Evolutionary conservation across 2,888 invertebrate species (phyloP).

Genomic region (Sthenelais limicola): DNA sequence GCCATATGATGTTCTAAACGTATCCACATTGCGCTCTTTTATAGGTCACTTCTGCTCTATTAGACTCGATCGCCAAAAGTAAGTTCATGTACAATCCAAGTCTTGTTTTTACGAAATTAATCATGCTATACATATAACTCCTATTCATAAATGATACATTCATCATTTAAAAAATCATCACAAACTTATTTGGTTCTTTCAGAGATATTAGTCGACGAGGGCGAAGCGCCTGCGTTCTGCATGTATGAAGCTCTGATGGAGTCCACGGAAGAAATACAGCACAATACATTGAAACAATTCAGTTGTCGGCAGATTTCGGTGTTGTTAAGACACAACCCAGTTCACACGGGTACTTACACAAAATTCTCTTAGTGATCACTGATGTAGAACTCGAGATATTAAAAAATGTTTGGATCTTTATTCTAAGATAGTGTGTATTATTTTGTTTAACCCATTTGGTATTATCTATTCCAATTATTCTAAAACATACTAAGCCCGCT

Average conservation of each 20-base stretch:
- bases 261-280: neutral
- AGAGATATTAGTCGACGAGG: conserved; percentile 14
- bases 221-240: neutral
- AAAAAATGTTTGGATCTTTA: too few relatives aligned
- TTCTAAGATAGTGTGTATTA: too few relatives aligned
- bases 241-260: conserved; percentile 13
- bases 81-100: neutral
- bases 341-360: conserved; percentile 15
- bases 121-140: neutral
- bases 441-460: too few relatives aligned
- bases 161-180: neutral
- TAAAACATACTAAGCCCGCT: too few relatives aligned
- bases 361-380: too few relatives aligned
- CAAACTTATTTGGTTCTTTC: neutral
- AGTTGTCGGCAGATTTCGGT: conserved; percentile 21
- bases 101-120: neutral
- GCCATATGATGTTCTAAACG: too few relatives aligned
- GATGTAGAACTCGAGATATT: too few relatives aligned
- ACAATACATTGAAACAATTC: neutral
- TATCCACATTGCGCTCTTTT: neutral
- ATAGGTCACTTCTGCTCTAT: conserved; percentile 8
- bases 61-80: conserved; percentile 26
- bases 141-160: neutral
- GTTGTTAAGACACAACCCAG: conserved; percentile 32
- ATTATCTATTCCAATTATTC: too few relatives aligned